Percentiles rank a stretch among this genome's conserved stretches.
Evolutionary conservation across 2,113 vertebrate species (phyloP).

Genomic region (Odocoileus hemionus): DNA sequence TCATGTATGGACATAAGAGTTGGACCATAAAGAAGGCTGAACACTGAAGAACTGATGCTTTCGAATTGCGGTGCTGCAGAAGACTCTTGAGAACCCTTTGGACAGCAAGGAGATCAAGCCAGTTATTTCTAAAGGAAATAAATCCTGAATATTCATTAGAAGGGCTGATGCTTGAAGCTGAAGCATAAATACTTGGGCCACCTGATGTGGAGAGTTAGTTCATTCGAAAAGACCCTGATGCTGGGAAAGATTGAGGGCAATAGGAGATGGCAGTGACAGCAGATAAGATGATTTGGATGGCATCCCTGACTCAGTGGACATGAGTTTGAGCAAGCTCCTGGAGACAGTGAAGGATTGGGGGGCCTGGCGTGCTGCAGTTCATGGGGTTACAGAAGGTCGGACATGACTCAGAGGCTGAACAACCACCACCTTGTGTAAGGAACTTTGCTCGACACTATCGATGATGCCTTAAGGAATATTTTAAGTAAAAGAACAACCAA

Average conservation of each 20-base stretch:
- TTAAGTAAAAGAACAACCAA: not conserved
- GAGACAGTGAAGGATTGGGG: not conserved
- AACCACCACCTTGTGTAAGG: not conserved
- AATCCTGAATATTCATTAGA: not conserved
- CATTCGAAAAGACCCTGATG: not conserved
- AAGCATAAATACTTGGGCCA: not conserved
- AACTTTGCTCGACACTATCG: not conserved
- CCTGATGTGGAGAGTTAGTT: not conserved
- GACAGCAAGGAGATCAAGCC: no score
- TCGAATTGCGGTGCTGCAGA: not conserved
- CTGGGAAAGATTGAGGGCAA: not conserved
- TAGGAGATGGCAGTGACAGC: not conserved
- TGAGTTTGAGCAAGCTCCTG: not conserved
- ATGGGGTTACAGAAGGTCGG: not conserved
- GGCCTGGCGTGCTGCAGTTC: not conserved
- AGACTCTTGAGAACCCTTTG: no score
- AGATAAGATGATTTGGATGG: not conserved
- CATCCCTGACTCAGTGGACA: not conserved
- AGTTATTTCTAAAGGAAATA: not conserved
- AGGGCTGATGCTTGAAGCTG: not conserved
- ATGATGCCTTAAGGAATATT: not conserved
- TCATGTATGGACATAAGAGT: not conserved
- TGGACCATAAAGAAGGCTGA: not conserved
- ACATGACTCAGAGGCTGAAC: not conserved
- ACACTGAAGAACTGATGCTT: not conserved